Evolutionary conservation across 2,113 vertebrate species (phyloP), one percentile per base, ranked within the genome.

Genomic region (Geococcyx californianus): DNA sequence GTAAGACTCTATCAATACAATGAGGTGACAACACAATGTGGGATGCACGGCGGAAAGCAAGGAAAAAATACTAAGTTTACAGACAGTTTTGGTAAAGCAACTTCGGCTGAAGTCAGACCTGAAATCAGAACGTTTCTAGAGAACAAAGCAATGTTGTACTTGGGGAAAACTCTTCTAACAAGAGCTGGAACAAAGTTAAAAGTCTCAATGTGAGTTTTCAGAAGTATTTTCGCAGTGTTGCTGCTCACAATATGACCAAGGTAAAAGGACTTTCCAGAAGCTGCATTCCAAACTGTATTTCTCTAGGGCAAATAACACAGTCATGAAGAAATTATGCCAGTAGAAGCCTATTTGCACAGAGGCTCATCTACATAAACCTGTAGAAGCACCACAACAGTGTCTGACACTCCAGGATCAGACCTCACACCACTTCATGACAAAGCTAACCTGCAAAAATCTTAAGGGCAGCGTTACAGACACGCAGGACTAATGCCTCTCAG

Each of bases 381-480:
- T 13, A 82, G 56, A 95, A 85, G 26, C 10, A 70, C 29, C 36
- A 67, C 45, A 24, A 78, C 16, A 18, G 44, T 31, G 40, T 29
- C 28, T 81, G 73, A 56, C 31, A 38, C 51, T 38, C 19, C 56
- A 94, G 36, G 42, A 62, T 16, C 19, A 77, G 45, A 78, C 26
- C 6, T 45, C 0, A 0, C 17, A 91, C 4, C 36, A 19, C n/a
- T 83, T 47, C 6, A 4, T 13, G 45, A 56, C 31, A 47, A 68
- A 91, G 33, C 16, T 6, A 7, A 69, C 33, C 19, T 64, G 23
- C 64, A 85, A 10, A 38, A 70, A 18, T 25, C 62, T 91, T 42
- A 73, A 0, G 2, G 7, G 19, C 49, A 60, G 34, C 28, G 64
- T 38, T 63, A 23, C 0, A 3, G 44, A 59, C 2, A 8, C 59